These are phyloP conservation scores for Enteromius paludinosus DNA, from an alignment of 2,797 vertebrate species.

Conservation along the genomic window DNA sequence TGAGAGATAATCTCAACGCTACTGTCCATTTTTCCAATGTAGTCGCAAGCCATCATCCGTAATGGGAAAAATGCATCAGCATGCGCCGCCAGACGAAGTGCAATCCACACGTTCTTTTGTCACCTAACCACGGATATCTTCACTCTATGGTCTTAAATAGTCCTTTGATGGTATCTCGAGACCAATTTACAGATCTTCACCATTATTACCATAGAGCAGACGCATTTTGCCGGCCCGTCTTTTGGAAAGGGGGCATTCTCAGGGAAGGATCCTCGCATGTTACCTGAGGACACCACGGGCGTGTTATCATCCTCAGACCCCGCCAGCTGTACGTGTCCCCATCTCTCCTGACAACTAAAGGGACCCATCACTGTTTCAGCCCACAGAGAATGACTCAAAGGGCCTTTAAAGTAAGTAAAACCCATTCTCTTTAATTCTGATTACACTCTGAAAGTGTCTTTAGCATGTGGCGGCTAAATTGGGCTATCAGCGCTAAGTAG, in stretches of 20 bases:
- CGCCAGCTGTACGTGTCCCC: conserved; percentile 51
- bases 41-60: conserved; percentile 58
- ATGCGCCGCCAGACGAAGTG: conserved; percentile 52
- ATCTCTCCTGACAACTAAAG: conserved; percentile 60
- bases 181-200: conserved; percentile 57
- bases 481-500: conserved; percentile 68
- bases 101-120: conserved; percentile 60
- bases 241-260: conserved; percentile 44
- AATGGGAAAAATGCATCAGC: conserved; percentile 52
- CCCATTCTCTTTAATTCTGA: conserved; percentile 68
- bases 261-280: conserved; percentile 42
- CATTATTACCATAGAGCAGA: conserved; percentile 54
- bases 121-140: conserved; percentile 58
- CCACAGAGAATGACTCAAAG: conserved; percentile 61
- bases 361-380: conserved; percentile 59
- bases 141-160: conserved; percentile 57
- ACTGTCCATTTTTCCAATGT: conserved; percentile 59
- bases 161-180: conserved; percentile 58
- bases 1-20: conserved; percentile 64
- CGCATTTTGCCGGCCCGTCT: conserved; percentile 40
- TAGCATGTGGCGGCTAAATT: conserved; percentile 68
- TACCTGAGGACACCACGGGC: conserved; percentile 54
- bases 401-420: conserved; percentile 65
- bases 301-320: conserved; percentile 48
- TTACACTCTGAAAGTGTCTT: conserved; percentile 69